A percentile compares a stretch with the other conserved stretches of the same genome.
phyloP scores from a whole-genome alignment of 30 jellyfish, hydroid and myxozoan species.

The Turritopsis dohrnii region DNA sequence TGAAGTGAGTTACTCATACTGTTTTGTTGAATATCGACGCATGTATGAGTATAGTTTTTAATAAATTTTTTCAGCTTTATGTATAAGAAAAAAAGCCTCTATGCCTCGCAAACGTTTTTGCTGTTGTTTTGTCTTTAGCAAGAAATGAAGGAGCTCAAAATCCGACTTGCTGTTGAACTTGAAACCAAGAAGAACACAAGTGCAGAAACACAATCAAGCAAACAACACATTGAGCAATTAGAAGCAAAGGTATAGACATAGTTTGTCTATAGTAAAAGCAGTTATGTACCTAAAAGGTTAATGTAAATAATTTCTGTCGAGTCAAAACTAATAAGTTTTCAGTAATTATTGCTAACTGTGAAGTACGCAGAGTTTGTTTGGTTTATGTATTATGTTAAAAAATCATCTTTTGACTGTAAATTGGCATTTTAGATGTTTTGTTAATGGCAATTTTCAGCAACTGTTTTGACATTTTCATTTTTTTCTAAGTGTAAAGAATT shows the following conservation, averaged over 20 bases:
- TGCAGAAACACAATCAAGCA: conserved; percentile 35
- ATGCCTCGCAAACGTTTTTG: not conserved
- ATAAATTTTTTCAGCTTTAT: too few species aligned
- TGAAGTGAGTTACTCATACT: conserved; percentile 20
- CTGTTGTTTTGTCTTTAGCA: conserved; percentile 28
- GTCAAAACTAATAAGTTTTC: too few species aligned
- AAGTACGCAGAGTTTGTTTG: too few species aligned
- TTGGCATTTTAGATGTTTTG: not conserved
- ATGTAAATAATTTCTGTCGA: too few species aligned
- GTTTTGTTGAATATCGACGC: not conserved
- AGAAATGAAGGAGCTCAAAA: conserved; percentile 38
- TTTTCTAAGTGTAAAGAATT: conserved; percentile 34
- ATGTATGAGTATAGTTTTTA: too few species aligned
- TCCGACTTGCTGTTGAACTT: conserved; percentile 46
- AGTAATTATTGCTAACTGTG: too few species aligned
- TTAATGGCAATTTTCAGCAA: not conserved
- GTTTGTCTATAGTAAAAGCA: not conserved
- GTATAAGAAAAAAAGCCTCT: not conserved
- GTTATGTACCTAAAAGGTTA: too few species aligned
- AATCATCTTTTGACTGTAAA: not conserved
- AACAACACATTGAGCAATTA: conserved; percentile 36
- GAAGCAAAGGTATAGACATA: conserved; percentile 29
- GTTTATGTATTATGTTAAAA: not conserved
- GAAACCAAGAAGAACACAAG: conserved; percentile 6
- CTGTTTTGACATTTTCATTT: not conserved